phyloP scores from a whole-genome alignment of 2,888 invertebrate genomes.

The Cryptocephalus primarius region DNA sequence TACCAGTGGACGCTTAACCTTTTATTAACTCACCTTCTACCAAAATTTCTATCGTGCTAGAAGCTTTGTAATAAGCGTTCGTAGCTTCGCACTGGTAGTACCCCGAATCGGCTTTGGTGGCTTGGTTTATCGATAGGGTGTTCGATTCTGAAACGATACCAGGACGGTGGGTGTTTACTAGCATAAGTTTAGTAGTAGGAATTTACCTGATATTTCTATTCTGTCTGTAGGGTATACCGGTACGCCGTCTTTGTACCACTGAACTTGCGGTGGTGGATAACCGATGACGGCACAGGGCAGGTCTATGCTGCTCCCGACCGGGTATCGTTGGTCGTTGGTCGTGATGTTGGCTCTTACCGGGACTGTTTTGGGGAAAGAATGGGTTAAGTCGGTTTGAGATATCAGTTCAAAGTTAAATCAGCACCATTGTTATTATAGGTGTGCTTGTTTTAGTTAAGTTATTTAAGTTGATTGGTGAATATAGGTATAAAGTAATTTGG shows the following conservation, averaged over 20 bases:
- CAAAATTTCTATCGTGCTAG: constrained; percentile 52
- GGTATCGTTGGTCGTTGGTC: constrained; percentile 44
- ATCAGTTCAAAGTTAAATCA: too few species aligned
- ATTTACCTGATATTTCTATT: constrained; percentile 53
- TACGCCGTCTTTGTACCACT: constrained; percentile 71
- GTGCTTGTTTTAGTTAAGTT: too few species aligned
- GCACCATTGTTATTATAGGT: too few species aligned
- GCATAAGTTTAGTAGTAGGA: too few species aligned
- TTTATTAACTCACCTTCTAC: constrained; percentile 55
- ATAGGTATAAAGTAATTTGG: too few species aligned
- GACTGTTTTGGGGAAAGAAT: constrained; percentile 33
- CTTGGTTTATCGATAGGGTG: constrained; percentile 56
- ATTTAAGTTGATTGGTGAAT: too few species aligned
- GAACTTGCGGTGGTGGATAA: constrained; percentile 61
- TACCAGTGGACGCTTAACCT: too few species aligned
- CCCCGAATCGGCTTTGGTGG: constrained; percentile 62
- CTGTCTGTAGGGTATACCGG: constrained; percentile 45
- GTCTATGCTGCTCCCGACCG: constrained; percentile 55
- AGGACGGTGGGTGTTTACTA: too few species aligned
- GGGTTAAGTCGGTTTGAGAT: too few species aligned
- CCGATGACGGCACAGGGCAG: constrained; percentile 70
- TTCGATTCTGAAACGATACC: constrained; percentile 46
- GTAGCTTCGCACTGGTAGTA: constrained; percentile 72
- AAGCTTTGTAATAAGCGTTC: constrained; percentile 59
- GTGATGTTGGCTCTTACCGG: constrained; percentile 57